A percentile compares a stretch with the other conserved stretches of the same genome.
Evolutionary conservation across 2,113 vertebrate genomes (phyloP).

Genomic region (Furnarius figulus): DNA sequence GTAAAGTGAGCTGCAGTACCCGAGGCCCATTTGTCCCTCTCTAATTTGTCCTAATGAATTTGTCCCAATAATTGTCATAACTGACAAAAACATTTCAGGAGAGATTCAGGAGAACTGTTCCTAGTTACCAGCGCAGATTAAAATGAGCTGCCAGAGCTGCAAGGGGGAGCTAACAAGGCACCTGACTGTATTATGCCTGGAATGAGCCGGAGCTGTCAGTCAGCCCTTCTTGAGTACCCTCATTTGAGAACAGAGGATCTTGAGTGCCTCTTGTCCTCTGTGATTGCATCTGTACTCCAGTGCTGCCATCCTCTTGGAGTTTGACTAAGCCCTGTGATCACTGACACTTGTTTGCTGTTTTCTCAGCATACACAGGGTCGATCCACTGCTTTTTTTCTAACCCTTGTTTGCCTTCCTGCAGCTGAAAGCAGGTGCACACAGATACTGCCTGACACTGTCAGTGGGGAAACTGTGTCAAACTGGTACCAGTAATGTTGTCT

Average conservation of each 20-base stretch:
- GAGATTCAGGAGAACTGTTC: not conserved
- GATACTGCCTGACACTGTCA: not conserved
- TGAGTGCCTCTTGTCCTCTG: conserved; percentile 53
- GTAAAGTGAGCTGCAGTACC: not conserved
- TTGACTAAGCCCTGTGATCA: not conserved
- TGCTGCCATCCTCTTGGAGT: not conserved
- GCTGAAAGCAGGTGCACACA: not conserved
- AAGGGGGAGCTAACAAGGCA: not conserved
- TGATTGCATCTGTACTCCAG: conserved; percentile 47
- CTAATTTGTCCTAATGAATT: not conserved
- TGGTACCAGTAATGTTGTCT: not conserved
- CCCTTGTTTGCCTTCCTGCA: not conserved
- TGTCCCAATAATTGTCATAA: not conserved
- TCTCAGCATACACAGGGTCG: not conserved
- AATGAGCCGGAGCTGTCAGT: not conserved
- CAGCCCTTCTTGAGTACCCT: not conserved
- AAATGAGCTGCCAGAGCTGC: not conserved
- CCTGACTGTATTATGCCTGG: not conserved
- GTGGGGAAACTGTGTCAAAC: not conserved
- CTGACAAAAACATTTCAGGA: not conserved
- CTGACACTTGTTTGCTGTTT: not conserved
- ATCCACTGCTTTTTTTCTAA: not conserved
- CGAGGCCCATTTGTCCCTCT: not conserved
- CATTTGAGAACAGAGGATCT: conserved; percentile 22
- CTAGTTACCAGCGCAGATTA: not conserved